Evolutionary conservation across 2,888 invertebrate species (phyloP), one percentile per base, ranked within the genome.

Genomic region (Diaprepes abbreviatus): DNA sequence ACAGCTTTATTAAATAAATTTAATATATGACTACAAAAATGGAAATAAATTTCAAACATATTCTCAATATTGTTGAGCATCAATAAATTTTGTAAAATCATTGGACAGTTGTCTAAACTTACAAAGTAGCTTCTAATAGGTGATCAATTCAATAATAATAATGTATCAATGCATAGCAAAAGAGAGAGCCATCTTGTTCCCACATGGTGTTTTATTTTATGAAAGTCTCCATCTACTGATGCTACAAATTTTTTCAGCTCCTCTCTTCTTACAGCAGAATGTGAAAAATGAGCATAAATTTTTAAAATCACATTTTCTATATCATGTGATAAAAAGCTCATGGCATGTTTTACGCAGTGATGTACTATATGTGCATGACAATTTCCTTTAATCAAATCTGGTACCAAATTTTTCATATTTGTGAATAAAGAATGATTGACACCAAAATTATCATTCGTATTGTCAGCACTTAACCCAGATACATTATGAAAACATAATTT

Each of bases 401-500:
- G 73, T 17, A 71, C 68, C 7, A 68, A 33, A 14, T 68, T n/a
- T 72, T 58, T 21, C 52, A 75, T 72, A 70, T 75, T 73, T 45
- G 50, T 74, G n/a, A n/a, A n/a, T n/a, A 74, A 64, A 33, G 71
- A 74, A 58, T 75, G 73, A 16, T 72, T 31, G 17, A 54, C 36
- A 14, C 70, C 68, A 77, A 79, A 80, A 78, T 79, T 79, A 10
- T 79, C 73, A 76, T 80, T 81, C 4, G 71, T 73, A 70, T 80
- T 79, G 59, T 80, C 79, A 57, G 79, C 80, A 74, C 80, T 81
- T 7, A 81, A 54, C 2, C 76, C 77, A 74, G 79, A 79, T 66
- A 80, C 71, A 57, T 71, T 48, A 69, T 76, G 17, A 52, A 79
- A 79, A 28, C 76, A 71, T 6, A 80, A 21, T 24, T 78, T 72